Conservation (phyloP, 2,888 invertebrate species). For the Polydrusus pterygomalis region DNA sequence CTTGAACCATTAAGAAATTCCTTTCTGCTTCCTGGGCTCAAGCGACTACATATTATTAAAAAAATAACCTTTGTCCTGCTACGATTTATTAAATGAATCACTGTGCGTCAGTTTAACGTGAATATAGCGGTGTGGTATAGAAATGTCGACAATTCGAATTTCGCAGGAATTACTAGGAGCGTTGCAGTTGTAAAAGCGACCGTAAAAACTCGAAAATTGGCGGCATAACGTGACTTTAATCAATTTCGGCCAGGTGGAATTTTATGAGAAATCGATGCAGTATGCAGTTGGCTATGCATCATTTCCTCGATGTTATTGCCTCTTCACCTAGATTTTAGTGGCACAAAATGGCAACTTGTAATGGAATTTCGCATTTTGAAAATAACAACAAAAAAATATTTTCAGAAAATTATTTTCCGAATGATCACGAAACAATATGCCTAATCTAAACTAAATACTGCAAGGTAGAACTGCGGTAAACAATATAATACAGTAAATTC, state of each 20-base stretch:
- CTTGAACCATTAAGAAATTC: too few species aligned
- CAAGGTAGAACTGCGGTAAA: too few species aligned
- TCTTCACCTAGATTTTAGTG: constrained; percentile 28
- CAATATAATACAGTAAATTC: too few species aligned
- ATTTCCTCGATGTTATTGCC: constrained; percentile 24
- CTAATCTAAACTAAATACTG: too few species aligned
- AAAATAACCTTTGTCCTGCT: too few species aligned
- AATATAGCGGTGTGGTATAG: constrained; percentile 1
- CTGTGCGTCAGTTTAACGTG: not conserved
- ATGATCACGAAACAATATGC: too few species aligned
- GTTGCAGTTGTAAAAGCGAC: constrained; percentile 38
- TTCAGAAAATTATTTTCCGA: too few species aligned
- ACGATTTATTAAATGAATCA: too few species aligned
- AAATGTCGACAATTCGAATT: constrained; percentile 11
- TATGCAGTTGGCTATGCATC: constrained; percentile 31
- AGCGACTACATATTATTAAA: too few species aligned
- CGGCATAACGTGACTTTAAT: constrained; percentile 44
- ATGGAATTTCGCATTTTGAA: not conserved
- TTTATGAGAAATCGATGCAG: constrained; percentile 37
- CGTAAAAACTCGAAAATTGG: constrained; percentile 41
- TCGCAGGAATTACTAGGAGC: constrained; percentile 5
- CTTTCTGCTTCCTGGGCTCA: too few species aligned
- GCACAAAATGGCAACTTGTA: constrained; percentile 9
- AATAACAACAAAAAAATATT: too few species aligned
- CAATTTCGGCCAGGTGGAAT: constrained; percentile 37